These are phyloP conservation scores for Diceros bicornis DNA, from an alignment of 2,797 vertebrate genomes.

Conservation along the genomic window DNA sequence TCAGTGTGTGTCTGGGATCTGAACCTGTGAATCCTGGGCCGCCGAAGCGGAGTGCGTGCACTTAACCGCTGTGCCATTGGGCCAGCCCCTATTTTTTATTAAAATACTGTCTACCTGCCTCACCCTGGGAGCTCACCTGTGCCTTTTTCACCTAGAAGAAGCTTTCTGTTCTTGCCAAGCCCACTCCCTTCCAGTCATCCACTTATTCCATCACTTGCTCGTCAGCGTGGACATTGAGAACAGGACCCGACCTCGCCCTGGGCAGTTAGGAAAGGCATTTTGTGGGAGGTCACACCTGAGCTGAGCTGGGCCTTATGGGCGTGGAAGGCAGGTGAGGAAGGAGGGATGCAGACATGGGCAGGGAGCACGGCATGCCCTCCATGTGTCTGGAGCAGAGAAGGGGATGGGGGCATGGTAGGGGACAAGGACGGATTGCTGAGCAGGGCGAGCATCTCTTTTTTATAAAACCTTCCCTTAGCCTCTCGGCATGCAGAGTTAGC, in stretches of 20 bases:
- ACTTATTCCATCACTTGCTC: rapidly evolving
- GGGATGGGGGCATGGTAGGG: no score
- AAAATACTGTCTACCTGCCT: not conserved
- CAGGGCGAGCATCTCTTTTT: not conserved
- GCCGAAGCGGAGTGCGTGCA: no score
- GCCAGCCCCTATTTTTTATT: not conserved
- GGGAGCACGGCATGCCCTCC: rapidly evolving
- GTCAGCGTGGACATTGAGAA: rapidly evolving
- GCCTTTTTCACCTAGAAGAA: not conserved
- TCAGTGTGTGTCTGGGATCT: no score
- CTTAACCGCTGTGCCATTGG: no score
- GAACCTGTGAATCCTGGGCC: no score
- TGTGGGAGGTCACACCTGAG: not conserved
- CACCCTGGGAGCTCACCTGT: not conserved
- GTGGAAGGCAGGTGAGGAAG: not conserved
- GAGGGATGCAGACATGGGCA: rapidly evolving
- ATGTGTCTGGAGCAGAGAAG: rapidly evolving
- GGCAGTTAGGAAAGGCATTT: not conserved
- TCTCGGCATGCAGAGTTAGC: not conserved
- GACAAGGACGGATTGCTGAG: not conserved
- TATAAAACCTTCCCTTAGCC: not conserved
- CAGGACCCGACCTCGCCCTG: rapidly evolving
- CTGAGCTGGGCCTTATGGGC: not conserved
- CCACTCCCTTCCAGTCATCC: rapidly evolving
- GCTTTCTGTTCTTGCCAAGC: not conserved